These are phyloP conservation scores for Ips nitidus DNA, from an alignment of 1,140 invertebrate species.

Conservation along the genomic window DNA sequence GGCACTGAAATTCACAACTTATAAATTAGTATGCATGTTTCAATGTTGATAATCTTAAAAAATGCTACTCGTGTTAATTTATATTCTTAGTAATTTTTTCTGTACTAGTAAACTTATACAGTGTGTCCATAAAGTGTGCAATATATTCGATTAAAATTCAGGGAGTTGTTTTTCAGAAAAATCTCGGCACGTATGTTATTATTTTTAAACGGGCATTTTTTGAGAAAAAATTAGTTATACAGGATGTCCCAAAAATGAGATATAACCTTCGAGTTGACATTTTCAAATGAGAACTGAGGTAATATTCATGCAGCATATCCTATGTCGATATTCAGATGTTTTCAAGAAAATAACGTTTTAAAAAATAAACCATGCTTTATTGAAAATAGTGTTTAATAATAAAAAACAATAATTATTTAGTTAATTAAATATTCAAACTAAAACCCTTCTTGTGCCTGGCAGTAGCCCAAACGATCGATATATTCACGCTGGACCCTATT, in stretches of 20 bases:
- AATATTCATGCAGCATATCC: neutral
- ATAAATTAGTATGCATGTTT: too few species aligned
- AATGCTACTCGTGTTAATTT: too few species aligned
- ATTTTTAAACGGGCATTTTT: neutral
- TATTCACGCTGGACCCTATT: constrained; percentile 23
- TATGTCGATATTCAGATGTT: neutral
- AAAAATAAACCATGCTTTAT: neutral
- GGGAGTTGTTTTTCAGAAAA: too few species aligned
- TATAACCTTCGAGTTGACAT: neutral
- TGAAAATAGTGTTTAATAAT: constrained; percentile 3
- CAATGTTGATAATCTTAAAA: too few species aligned
- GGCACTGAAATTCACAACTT: too few species aligned
- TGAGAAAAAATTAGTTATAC: neutral
- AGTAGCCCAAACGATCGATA: constrained; percentile 25
- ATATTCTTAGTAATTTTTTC: too few species aligned
- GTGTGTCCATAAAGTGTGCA: too few species aligned
- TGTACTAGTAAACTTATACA: too few species aligned
- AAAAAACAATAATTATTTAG: neutral
- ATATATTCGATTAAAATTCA: too few species aligned
- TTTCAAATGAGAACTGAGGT: neutral
- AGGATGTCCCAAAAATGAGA: neutral
- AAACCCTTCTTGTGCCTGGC: constrained; percentile 25
- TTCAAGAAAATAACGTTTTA: neutral
- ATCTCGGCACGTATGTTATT: too few species aligned
- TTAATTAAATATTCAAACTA: constrained; percentile 24